These are phyloP conservation scores for Aphidius colemani DNA, from an alignment of 2,888 invertebrate species.

Conservation along the genomic window DNA sequence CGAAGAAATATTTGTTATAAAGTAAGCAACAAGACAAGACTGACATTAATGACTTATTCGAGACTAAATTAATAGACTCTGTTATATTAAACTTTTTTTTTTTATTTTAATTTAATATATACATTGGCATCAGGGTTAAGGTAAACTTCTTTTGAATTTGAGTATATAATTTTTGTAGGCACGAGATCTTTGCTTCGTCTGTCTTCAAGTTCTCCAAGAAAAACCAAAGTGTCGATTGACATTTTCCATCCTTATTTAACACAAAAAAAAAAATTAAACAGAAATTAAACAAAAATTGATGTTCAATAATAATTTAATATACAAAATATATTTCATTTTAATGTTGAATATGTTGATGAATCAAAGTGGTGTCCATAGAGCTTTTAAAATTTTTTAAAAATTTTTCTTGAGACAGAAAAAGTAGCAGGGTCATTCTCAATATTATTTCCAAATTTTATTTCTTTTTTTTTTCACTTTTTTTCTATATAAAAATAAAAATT, in stretches of 20 bases:
- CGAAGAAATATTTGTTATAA: slow-evolving; percentile 26
- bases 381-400: too few species aligned
- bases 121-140: slow-evolving; percentile 44
- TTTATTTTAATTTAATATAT: slow-evolving; percentile 46
- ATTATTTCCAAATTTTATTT: not conserved
- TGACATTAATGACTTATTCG: not conserved
- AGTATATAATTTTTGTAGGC: too few species aligned
- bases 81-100: slow-evolving; percentile 12
- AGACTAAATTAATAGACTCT: slow-evolving; percentile 25
- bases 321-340: too few species aligned
- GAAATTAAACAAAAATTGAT: too few species aligned
- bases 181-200: slow-evolving; percentile 46
- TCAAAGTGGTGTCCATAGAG: too few species aligned
- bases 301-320: too few species aligned
- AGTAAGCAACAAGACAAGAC: slow-evolving; percentile 25
- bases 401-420: too few species aligned
- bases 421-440: too few species aligned
- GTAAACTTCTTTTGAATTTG: slow-evolving; percentile 47
- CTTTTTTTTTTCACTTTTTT: slow-evolving; percentile 12
- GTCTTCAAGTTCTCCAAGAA: slow-evolving; percentile 45
- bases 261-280: too few species aligned
- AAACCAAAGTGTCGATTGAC: slow-evolving; percentile 42
- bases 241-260: slow-evolving; percentile 42
- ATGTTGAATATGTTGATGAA: too few species aligned
- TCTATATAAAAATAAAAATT: slow-evolving; percentile 25